phyloP scores from a whole-genome alignment of 2,888 invertebrate species.

The Hemistola chrysoprasaria region DNA sequence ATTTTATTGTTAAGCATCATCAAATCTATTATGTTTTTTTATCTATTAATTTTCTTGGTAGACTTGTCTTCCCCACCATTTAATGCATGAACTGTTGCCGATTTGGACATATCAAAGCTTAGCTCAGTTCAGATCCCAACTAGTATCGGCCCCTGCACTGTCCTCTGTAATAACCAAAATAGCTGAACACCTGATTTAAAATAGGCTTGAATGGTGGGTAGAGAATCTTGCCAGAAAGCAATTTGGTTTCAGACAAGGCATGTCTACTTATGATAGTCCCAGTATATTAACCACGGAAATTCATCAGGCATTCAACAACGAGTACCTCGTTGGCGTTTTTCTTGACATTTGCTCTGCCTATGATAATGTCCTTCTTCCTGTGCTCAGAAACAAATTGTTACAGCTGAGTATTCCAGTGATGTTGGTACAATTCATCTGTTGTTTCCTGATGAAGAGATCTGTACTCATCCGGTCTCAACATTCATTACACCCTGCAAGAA shows the following conservation, averaged over 20 bases:
- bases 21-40: too few species aligned
- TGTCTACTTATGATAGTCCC: constrained; percentile 33
- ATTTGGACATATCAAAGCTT: too few species aligned
- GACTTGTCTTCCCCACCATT: too few species aligned
- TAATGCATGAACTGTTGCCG: too few species aligned
- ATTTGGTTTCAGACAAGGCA: constrained; percentile 29
- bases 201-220: constrained; percentile 3
- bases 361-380: constrained; percentile 26
- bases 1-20: too few species aligned
- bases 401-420: constrained; percentile 22
- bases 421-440: constrained; percentile 12
- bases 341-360: constrained; percentile 30
- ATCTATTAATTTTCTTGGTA: too few species aligned
- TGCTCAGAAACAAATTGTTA: constrained; percentile 23
- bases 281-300: constrained; percentile 22
- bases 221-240: constrained; percentile 4
- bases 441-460: neutral
- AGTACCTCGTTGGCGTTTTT: constrained; percentile 28
- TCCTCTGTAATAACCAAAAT: constrained; percentile 27
- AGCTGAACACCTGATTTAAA: constrained; percentile 20
- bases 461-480: neutral
- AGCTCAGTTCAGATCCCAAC: neutral
- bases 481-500: neutral
- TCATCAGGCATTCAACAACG: constrained; percentile 14
- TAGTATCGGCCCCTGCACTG: constrained; percentile 27